Conservation (phyloP, 2,888 invertebrate species). For the Hydrotaea diabolus region DNA sequence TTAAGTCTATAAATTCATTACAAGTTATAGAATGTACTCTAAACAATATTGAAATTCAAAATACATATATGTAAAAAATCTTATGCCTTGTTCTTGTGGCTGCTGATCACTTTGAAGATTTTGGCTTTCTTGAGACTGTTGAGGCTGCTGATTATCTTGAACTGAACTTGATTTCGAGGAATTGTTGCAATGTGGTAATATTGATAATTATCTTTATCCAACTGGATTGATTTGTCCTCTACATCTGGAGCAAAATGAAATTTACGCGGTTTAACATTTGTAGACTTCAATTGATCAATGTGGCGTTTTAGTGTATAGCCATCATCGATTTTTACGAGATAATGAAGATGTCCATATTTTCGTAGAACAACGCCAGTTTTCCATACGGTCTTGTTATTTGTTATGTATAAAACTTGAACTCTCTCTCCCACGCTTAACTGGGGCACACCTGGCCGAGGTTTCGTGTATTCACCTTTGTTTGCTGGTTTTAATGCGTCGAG, state of each 20-base stretch:
- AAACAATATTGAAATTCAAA: too few relatives aligned
- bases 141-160: too few relatives aligned
- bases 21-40: too few relatives aligned
- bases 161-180: too few relatives aligned
- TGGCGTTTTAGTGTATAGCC: background rate
- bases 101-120: too few relatives aligned
- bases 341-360: background rate
- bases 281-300: conserved; percentile 25
- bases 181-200: too few relatives aligned
- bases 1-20: too few relatives aligned
- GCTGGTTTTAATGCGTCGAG: conserved; percentile 53
- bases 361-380: background rate
- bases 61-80: too few relatives aligned
- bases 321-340: background rate
- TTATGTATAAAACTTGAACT: background rate
- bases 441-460: conserved; percentile 38
- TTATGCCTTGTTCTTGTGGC: too few relatives aligned
- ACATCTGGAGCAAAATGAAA: background rate
- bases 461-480: conserved; percentile 25
- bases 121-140: too few relatives aligned
- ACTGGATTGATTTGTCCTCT: too few relatives aligned
- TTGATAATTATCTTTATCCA: too few relatives aligned
- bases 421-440: background rate
- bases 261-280: background rate
- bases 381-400: conserved; percentile 32